These are phyloP conservation scores for Pseudocheirus occidentalis DNA, from an alignment of 2,797 vertebrate genomes.

Conservation along the genomic window DNA sequence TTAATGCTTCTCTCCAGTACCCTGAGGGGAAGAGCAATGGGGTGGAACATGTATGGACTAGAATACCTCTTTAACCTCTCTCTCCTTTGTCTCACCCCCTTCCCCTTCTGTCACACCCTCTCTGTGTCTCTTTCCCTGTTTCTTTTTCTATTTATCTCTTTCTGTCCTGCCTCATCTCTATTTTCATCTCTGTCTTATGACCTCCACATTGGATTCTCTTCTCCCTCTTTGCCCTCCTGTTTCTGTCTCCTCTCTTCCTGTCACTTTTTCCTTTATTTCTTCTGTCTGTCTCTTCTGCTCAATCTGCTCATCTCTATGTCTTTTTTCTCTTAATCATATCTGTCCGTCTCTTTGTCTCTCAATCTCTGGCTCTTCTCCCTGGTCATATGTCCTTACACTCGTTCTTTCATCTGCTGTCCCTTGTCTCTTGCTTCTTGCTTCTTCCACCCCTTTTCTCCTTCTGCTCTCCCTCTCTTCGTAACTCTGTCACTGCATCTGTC, in stretches of 20 bases:
- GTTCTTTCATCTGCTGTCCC: too few species aligned
- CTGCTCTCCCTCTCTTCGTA: neutral
- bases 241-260: neutral
- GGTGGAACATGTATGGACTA: neutral
- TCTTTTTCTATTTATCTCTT: neutral
- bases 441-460: neutral
- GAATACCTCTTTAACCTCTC: slow-evolving; percentile 54
- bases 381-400: neutral
- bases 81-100: neutral
- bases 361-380: neutral
- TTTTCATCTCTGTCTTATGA: neutral
- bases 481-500: neutral
- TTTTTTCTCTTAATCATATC: neutral
- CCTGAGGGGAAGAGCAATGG: neutral
- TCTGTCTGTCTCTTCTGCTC: fast-evolving
- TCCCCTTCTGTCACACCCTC: neutral
- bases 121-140: slow-evolving; percentile 3
- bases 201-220: fast-evolving
- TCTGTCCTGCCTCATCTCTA: neutral
- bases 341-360: neutral
- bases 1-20: neutral
- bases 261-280: neutral
- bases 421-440: neutral
- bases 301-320: neutral
- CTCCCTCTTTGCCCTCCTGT: neutral